Conservation (phyloP, 2,888 invertebrate genomes). For the Rapana venosa region DNA sequence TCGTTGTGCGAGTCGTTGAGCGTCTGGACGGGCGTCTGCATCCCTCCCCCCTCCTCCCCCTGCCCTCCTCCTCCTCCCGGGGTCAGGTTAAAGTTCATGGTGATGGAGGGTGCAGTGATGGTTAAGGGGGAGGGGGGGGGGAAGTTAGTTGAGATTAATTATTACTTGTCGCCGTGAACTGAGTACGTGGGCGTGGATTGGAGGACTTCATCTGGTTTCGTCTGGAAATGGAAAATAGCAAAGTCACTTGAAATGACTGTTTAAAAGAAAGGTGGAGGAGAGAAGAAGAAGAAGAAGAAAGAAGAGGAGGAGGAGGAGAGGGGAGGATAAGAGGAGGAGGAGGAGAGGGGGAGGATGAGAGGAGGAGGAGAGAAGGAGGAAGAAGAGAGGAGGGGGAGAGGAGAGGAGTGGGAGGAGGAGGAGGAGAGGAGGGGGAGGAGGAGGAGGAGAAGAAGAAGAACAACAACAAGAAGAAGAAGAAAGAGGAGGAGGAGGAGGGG, state of each 20-base stretch:
- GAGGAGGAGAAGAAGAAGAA: neutral
- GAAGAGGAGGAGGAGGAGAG: neutral
- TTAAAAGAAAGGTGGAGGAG: neutral
- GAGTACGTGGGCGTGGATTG: neutral
- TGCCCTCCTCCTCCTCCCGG: neutral
- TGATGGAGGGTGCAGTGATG: neutral
- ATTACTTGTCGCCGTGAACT: neutral
- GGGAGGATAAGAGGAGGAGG: neutral
- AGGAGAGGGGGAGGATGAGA: neutral
- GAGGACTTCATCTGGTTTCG: too few species aligned
- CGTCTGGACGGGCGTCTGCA: neutral
- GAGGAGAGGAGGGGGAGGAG: constrained; percentile 26
- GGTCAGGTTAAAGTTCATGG: neutral
- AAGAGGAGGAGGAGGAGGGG: neutral
- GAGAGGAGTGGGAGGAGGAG: neutral
- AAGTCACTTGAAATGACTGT: neutral
- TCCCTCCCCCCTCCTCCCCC: neutral
- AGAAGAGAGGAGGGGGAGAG: constrained; percentile 20
- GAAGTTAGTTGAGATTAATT: neutral
- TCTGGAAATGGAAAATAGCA: neutral
- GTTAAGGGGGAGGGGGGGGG: neutral
- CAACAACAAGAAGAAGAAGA: neutral
- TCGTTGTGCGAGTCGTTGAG: constrained; percentile 45
- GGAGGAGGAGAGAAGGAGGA: neutral
- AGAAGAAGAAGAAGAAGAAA: neutral